Evolutionary conservation across 2,888 invertebrate species (phyloP), one percentile per base, ranked within the genome.

Genomic region (Tortrix viridana): DNA sequence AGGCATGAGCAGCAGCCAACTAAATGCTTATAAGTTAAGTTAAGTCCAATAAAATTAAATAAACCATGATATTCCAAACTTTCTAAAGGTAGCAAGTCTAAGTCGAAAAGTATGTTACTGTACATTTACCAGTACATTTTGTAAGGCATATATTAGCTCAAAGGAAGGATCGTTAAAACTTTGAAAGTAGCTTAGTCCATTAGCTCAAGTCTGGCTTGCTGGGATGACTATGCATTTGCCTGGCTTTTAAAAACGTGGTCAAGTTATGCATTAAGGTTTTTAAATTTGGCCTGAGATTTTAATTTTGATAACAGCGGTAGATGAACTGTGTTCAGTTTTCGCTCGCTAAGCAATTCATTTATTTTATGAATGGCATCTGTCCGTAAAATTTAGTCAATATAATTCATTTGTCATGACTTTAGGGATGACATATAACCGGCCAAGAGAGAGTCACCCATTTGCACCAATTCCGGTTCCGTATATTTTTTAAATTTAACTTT

Each of bases 101-200:
- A 41, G 26, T 38, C 44, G 19, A 20, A 57, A 64, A 46, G 44
- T 49, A 32, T 26, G 49, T 46, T 48, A 18, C 44, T n/a, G 65
- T 60, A 65, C 60, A 55, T 59, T 60, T 47, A n/a, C 50, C 38
- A 62, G 50, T 58, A 54, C 58, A 57, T 61, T 61, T 38, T 61
- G 79, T 81, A 77, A 82, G 80, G 80, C 79, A 81, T 82, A 81
- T 82, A 85, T 86, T 86, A 86, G 82, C 82, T 79, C 72, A 80
- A 75, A 84, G 84, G 81, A 82, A 85, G 84, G 82, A 85, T 86
- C 86, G 86, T 88, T 89, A 88, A 86, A 88, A 87, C 81, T 88
- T 82, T 79, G 75, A 46, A 84, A 88, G 86, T 86, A 81, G 86
- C 81, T 80, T 68, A 84, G 82, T 88, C 87, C 89, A 89, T 89